Evolutionary conservation across 2,888 invertebrate genomes (phyloP).

Genomic region (Stenurella melanura): DNA sequence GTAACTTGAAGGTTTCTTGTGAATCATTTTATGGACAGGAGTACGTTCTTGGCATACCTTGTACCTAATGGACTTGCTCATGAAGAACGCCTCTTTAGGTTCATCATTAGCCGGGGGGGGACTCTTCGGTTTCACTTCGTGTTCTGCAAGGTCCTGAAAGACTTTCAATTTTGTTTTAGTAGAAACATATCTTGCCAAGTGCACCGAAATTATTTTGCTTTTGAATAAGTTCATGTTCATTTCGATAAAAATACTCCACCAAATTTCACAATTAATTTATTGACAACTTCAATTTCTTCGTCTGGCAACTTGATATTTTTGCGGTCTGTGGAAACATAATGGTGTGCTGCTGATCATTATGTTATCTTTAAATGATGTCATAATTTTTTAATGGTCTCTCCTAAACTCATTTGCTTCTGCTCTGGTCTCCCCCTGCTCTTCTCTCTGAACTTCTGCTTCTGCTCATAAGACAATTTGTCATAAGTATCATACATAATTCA

Average conservation of each 20-base stretch:
- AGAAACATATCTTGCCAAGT: background rate
- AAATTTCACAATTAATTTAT: background rate
- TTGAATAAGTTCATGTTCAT: background rate
- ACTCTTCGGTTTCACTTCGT: background rate
- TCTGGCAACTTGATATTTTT: background rate
- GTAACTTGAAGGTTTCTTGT: slow-evolving; percentile 21
- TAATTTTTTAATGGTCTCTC: no score
- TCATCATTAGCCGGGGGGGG: background rate
- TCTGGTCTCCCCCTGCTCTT: no score
- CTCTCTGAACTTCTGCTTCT: no score
- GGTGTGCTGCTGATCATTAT: background rate
- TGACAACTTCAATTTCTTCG: background rate
- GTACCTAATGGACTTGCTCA: slow-evolving; percentile 7
- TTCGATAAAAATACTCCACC: background rate
- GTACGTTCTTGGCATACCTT: slow-evolving; percentile 22
- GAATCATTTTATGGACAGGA: slow-evolving; percentile 40
- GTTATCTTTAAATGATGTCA: no score
- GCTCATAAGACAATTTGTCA: no score
- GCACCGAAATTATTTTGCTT: background rate
- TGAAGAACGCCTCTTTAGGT: background rate
- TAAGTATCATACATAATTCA: no score
- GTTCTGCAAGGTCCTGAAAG: background rate
- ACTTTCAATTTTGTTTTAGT: background rate
- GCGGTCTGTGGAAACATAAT: background rate
- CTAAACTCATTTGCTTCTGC: no score